Base-by-base conservation (phyloP, 2,888 invertebrate species). In the Brenthis daphne region DNA sequence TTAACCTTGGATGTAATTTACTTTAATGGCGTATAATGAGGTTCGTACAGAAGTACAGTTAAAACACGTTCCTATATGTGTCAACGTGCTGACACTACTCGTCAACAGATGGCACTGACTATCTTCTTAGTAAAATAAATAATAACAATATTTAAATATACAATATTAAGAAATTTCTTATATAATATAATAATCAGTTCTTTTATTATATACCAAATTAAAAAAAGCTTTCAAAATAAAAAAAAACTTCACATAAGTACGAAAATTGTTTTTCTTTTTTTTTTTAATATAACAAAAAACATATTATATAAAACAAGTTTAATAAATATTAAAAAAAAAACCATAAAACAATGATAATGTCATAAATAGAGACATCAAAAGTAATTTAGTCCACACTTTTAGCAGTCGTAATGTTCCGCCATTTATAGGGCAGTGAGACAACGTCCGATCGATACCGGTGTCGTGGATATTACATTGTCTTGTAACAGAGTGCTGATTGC, bases 31-130 rank as follows among this genome's bases (percentile, higher is more conserved):
- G 57, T 8, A 60, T 57, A 43, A 57, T 16, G 79, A 77, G 80
- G 80, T 82, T 82, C 75, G 70, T 77, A 76, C 76, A 75, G 65
- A 74, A 70, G 76, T 76, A 83, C 85, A 81, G 82, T 85, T 84
- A 76, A 61, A 74, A 72, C 80, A 70, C 76, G 81, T 83, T 81
- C 72, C 67, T 77, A 80, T 76, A 75, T 80, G 75, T 85, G 82
- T 82, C 81, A 80, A 72, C 73, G 63, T 78, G 80, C 81, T 86
- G 76, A 80, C 67, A 75, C 82, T 81, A 78, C 77, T 83, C 56
- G 66, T 71, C 83, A 73, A 77, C 74, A 88, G 89, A 85, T 88
- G 86, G 82, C 84, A 73, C 71, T 77, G 78, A 68, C 64, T 73
- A 77, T 11, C 2, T 43, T 4, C 29, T 29, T 29, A 29, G 29